Percentiles rank a stretch among this genome's conserved stretches.
Evolutionary conservation across 2,888 invertebrate species (phyloP).

Genomic region (Neuroscelio doddi): DNA sequence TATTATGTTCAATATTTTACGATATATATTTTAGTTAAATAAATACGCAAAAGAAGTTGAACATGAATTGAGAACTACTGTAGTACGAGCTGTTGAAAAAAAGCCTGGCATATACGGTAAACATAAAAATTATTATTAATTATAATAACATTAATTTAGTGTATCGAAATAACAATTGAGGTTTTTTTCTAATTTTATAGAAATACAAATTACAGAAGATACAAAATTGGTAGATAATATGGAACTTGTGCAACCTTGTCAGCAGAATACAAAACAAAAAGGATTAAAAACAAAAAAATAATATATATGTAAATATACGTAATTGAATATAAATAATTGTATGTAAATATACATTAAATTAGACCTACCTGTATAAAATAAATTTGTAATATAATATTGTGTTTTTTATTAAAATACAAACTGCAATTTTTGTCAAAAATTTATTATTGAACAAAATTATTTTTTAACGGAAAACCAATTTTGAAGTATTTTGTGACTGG

Average conservation of each 20-base stretch:
- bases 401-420: too few relatives aligned
- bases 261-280: background rate
- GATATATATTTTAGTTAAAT: constrained; percentile 79
- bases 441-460: too few relatives aligned
- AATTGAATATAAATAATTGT: too few relatives aligned
- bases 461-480: too few relatives aligned
- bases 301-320: too few relatives aligned
- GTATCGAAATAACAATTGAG: too few relatives aligned
- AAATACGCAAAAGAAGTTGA: constrained; percentile 81
- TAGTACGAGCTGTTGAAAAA: constrained; percentile 82
- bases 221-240: constrained; percentile 79
- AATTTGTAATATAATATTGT: too few relatives aligned
- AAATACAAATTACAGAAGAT: constrained; percentile 77
- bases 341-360: background rate
- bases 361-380: too few relatives aligned
- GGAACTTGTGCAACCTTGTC: constrained; percentile 56
- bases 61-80: constrained; percentile 79
- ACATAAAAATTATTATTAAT: background rate
- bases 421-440: too few relatives aligned
- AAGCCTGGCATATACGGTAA: constrained; percentile 80
- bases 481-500: too few relatives aligned
- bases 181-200: constrained; percentile 68
- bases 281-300: constrained; percentile 16
- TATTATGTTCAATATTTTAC: too few relatives aligned
- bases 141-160: too few relatives aligned